These are phyloP conservation scores for Cheilosia pagana DNA, from an alignment of 2,888 invertebrate genomes.

Conservation along the genomic window DNA sequence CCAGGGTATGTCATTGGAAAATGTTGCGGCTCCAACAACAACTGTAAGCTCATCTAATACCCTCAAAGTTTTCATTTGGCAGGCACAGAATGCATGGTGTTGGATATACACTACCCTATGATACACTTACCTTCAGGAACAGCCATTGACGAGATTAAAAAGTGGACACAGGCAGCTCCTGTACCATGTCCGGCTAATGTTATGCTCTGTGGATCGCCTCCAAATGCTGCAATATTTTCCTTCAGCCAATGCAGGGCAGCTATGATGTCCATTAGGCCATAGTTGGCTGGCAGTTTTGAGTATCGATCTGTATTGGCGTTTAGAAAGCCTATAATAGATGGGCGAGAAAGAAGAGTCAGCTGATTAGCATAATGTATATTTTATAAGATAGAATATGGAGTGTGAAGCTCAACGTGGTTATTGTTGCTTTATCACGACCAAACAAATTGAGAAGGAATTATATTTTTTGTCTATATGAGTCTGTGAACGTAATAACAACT, in stretches of 20 bases:
- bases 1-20: conserved; percentile 58
- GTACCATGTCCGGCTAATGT: conserved; percentile 98
- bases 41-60: conserved; percentile 45
- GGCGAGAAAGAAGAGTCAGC: not conserved
- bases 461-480: too few species aligned
- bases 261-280: conserved; percentile 99
- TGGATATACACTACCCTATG: not conserved
- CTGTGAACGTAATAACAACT: too few species aligned
- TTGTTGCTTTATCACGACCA: not conserved
- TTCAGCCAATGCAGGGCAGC: conserved; percentile 98
- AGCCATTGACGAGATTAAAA: conserved; percentile 96
- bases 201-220: conserved; percentile 96
- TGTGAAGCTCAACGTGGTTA: not conserved
- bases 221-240: conserved; percentile 97
- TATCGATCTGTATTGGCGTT: conserved; percentile 95
- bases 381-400: not conserved
- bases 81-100: conserved; percentile 1
- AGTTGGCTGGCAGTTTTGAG: conserved; percentile 95
- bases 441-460: too few species aligned
- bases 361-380: conserved; percentile 34
- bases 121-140: conserved; percentile 92
- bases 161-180: conserved; percentile 97
- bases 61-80: conserved; percentile 32
- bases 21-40: conserved; percentile 41
- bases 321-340: conserved; percentile 89